Base-by-base conservation (phyloP, 2,888 invertebrate genomes). In the Lobophora halterata region DNA sequence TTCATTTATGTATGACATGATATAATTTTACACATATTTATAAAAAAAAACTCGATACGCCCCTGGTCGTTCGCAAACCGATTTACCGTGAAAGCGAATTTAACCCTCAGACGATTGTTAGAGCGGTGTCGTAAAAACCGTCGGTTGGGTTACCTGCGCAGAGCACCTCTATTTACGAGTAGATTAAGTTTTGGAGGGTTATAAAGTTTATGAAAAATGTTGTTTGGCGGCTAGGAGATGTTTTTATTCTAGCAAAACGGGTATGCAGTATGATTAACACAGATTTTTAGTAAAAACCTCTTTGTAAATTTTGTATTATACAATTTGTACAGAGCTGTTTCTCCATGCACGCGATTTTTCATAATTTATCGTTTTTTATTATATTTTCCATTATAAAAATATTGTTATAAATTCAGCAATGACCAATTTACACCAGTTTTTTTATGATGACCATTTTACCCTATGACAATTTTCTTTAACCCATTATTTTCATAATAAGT, bases 31-130 rank as follows among this genome's bases (percentile, higher is more conserved):
- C n/a, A n/a, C n/a, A n/a, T n/a, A n/a, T n/a, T n/a, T n/a, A n/a
- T n/a, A n/a, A n/a, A n/a, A n/a, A n/a, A n/a, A n/a, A n/a, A n/a
- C 28, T 33, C 6, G 10, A 3, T 20, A 6, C 25, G n/a, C 42
- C 37, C 49, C 63, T 49, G 42, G 26, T 11, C 3, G 9, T 33
- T 17, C 13, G 37, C 33, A 61, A n/a, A 55, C 62, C 64, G 68
- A 79, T 79, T 79, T 79, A 76, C 63, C 72, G 74, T 78, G 63
- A 78, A 78, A 78, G 71, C 72, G 71, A 73, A 72, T 75, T 73
- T 65, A 67, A 67, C 72, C 75, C 72, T 65, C 66, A 62, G 60
- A 62, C 53, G 59, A 55, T 59, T 63, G 61, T 54, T 65, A 73
- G 59, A 58, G n/a, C n/a, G 55, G 55, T 40, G 51, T 58, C 54